A percentile compares a stretch with the other conserved stretches of the same genome.
phyloP scores from a whole-genome alignment of 2,888 invertebrate genomes.

The Torymus texanus region DNA sequence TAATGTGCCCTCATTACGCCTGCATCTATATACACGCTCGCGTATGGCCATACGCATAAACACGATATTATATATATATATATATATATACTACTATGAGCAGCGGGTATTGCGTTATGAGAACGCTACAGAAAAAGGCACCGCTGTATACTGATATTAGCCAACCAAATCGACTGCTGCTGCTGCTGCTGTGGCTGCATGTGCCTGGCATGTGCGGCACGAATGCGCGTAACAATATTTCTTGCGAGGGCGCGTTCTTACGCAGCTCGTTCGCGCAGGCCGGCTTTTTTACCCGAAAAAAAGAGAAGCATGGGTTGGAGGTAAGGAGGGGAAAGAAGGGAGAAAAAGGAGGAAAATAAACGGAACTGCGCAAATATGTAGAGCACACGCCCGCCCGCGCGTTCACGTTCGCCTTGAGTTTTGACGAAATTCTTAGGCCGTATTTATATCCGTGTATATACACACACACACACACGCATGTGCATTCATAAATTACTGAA shows the following conservation, averaged over 20 bases:
- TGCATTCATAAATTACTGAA: slow-evolving; percentile 27
- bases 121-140: slow-evolving; percentile 10
- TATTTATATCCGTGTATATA: slow-evolving; percentile 37
- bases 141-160: slow-evolving; percentile 54
- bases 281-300: slow-evolving; percentile 24
- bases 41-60: neutral
- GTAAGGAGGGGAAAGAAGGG: slow-evolving; percentile 1
- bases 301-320: neutral
- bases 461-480: neutral
- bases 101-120: slow-evolving; percentile 7
- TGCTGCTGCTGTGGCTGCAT: slow-evolving; percentile 24
- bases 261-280: slow-evolving; percentile 31
- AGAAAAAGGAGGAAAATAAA: slow-evolving; percentile 39
- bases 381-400: slow-evolving; percentile 29
- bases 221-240: slow-evolving; percentile 59
- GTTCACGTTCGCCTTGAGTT: slow-evolving; percentile 20
- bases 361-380: slow-evolving; percentile 50
- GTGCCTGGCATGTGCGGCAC: slow-evolving; percentile 55
- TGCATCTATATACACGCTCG: too few species aligned
- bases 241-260: slow-evolving; percentile 45
- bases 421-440: slow-evolving; percentile 32
- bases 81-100: neutral
- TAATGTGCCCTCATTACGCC: slow-evolving; percentile 37
- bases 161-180: slow-evolving; percentile 51
- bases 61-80: slow-evolving; percentile 11